phyloP scores from a whole-genome alignment of 1,140 invertebrate species.

The Laodelphax striatellus region DNA sequence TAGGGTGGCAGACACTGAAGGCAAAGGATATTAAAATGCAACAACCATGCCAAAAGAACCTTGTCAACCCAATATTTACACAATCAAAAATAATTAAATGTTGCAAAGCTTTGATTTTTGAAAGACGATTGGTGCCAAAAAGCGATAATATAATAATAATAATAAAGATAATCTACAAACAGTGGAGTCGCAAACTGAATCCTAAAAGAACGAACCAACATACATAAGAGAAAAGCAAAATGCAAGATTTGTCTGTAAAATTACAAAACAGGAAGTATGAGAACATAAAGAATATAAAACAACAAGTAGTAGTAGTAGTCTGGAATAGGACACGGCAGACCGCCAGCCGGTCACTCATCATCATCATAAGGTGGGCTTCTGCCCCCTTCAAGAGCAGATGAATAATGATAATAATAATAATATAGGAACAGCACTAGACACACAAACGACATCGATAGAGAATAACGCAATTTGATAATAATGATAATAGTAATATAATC shows the following conservation, averaged over 20 bases:
- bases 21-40: conserved; percentile 10
- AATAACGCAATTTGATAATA: neutral
- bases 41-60: conserved; percentile 15
- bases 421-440: conserved; percentile 16
- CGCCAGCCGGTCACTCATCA: too few species aligned
- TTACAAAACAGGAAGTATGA: conserved; percentile 13
- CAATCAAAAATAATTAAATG: conserved; percentile 2
- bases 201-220: conserved; percentile 17
- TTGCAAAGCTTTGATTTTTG: neutral
- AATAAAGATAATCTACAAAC: neutral
- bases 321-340: too few species aligned
- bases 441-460: conserved; percentile 10
- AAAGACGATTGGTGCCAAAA: conserved; percentile 1
- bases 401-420: too few species aligned
- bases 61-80: conserved; percentile 16
- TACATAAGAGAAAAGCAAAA: conserved; percentile 13
- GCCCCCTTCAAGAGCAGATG: too few species aligned
- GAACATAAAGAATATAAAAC: conserved; percentile 12
- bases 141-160: neutral
- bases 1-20: neutral
- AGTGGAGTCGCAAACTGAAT: conserved; percentile 1
- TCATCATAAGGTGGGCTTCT: too few species aligned
- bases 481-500: neutral
- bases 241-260: conserved; percentile 10
- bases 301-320: neutral